Evolutionary conservation across 2,888 invertebrate species (phyloP).

Genomic region (Eurois occulta): DNA sequence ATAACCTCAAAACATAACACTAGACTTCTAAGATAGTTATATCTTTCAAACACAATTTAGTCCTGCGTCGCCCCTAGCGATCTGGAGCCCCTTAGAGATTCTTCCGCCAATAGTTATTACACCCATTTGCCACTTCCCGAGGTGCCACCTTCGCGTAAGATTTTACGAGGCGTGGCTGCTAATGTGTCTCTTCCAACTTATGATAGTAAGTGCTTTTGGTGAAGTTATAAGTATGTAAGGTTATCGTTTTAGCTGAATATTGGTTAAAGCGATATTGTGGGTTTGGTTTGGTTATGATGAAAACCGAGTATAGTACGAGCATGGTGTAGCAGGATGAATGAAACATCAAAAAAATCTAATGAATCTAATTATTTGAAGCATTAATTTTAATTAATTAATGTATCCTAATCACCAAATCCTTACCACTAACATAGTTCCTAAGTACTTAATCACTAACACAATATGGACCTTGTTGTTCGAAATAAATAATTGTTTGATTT

Average conservation of each 20-base stretch:
- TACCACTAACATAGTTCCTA: too few relatives aligned
- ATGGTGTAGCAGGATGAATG: not conserved
- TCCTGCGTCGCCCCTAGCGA: not conserved
- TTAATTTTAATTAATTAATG: too few relatives aligned
- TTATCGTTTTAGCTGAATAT: not conserved
- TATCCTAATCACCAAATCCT: too few relatives aligned
- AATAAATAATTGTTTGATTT: too few relatives aligned
- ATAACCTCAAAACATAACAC: not conserved
- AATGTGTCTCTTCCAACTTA: conserved; percentile 40
- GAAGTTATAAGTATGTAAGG: conserved; percentile 20
- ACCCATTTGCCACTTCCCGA: conserved; percentile 22
- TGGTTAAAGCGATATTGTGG: not conserved
- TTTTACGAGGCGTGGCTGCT: conserved; percentile 48
- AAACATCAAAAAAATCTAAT: too few relatives aligned
- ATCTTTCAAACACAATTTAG: conserved; percentile 34
- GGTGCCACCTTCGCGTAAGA: conserved; percentile 47
- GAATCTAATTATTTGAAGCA: too few relatives aligned
- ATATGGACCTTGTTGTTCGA: too few relatives aligned
- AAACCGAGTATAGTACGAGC: not conserved
- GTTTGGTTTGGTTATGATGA: not conserved
- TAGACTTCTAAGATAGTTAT: not conserved
- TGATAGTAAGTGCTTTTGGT: conserved; percentile 38
- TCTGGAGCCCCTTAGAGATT: conserved; percentile 19
- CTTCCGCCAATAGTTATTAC: conserved; percentile 54
- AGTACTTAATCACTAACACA: too few relatives aligned